Conservation (phyloP, 2,888 invertebrate species). For the Petrophora chlorosata region DNA sequence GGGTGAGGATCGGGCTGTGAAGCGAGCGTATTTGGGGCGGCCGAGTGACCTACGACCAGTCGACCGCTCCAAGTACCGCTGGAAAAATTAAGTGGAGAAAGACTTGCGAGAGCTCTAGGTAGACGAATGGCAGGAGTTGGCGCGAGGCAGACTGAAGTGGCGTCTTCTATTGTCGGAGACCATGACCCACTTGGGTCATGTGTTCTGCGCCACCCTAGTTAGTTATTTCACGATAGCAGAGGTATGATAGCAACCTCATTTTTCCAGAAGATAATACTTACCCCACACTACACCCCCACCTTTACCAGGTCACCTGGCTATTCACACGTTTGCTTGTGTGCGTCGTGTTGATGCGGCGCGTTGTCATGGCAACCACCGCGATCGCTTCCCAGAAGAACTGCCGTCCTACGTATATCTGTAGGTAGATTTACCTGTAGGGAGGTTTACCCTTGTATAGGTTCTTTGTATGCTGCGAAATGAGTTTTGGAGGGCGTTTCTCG, state of each 20-base stretch:
- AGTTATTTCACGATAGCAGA: background rate
- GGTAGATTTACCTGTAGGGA: no score
- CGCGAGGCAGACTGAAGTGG: no score
- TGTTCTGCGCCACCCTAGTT: background rate
- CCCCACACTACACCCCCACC: slow-evolving; percentile 42
- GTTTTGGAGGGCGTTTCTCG: slow-evolving; percentile 17
- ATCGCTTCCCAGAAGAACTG: slow-evolving; percentile 70
- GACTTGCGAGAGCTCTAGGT: no score
- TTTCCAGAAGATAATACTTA: background rate
- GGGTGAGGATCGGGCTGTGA: no score
- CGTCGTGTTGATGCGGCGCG: slow-evolving; percentile 79
- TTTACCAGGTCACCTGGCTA: slow-evolving; percentile 69
- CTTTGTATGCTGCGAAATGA: slow-evolving; percentile 23
- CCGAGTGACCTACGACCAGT: no score
- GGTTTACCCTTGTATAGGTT: slow-evolving; percentile 1
- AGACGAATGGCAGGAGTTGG: no score
- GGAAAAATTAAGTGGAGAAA: no score
- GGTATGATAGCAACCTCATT: background rate
- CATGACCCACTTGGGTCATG: no score
- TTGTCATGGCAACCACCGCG: slow-evolving; percentile 67
- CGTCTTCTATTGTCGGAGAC: no score
- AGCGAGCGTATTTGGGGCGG: no score
- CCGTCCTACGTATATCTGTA: no score
- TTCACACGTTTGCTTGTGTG: slow-evolving; percentile 59
- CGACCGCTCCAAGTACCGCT: no score